Percentiles rank a stretch among this genome's conserved stretches.
Conservation (phyloP, 2,797 vertebrate species). For the Schizopygopsis malacanthus region DNA sequence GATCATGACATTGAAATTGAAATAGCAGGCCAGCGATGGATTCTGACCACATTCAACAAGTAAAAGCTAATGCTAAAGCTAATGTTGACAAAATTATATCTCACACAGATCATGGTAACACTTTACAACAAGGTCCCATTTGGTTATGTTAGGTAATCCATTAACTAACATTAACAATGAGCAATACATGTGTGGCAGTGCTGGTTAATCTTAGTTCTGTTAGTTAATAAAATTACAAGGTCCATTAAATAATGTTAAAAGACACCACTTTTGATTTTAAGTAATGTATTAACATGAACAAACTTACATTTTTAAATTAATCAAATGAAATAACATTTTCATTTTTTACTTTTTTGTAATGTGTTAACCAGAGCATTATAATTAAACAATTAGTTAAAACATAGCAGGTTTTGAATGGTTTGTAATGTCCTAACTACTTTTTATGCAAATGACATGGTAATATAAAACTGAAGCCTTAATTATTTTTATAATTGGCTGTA, state of each 20-base stretch:
- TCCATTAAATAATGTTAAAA: neutral
- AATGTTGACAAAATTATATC: neutral
- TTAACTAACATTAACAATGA: neutral
- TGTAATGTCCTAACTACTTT: slow-evolving; percentile 1
- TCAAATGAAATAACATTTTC: no score
- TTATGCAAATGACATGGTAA: neutral
- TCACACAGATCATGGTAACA: neutral
- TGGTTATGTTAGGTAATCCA: neutral
- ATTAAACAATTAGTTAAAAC: neutral
- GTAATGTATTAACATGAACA: neutral
- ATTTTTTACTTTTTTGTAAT: no score
- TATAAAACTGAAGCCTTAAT: neutral
- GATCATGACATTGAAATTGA: neutral
- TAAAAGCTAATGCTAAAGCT: slow-evolving; percentile 1
- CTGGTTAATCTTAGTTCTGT: neutral
- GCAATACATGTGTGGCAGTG: neutral
- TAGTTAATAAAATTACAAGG: neutral
- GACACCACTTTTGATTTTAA: neutral
- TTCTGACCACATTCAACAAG: neutral
- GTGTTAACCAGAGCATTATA: neutral
- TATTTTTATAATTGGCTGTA: slow-evolving; percentile 21
- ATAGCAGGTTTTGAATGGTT: neutral
- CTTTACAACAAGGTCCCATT: neutral
- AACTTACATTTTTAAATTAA: neutral
- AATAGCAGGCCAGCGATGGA: neutral